Base-by-base conservation (phyloP, 2,113 vertebrate species). In the Bos indicus region DNA sequence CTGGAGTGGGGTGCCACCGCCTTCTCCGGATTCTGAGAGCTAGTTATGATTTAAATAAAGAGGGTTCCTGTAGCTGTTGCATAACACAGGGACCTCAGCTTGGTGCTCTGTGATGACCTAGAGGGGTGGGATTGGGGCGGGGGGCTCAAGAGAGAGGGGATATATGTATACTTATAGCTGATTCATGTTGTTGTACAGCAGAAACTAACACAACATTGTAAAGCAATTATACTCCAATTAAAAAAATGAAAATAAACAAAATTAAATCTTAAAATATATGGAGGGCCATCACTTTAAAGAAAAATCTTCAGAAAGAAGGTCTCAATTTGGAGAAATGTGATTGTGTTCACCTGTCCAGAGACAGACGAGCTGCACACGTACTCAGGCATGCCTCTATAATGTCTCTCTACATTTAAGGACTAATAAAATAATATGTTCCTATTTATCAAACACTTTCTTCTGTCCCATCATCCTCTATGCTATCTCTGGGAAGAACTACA, bases 321-420 rank as follows among this genome's bases (percentile, higher is more conserved):
- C 71, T 91, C 54, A 17, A 77, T 95, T 96, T 64, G 95, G n/a
- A 88, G 51, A 96, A 96, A 96, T 60, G 2, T 52, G 94, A 91
- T n/a, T 86, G 54, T 88, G 40, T 60, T 88, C 48, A 94, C 12
- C 59, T 86, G 57, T 84, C 83, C 64, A 89, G 74, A 92, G 62
- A 96, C 57, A 91, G 21, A 54, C 6, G 14, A 25, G 33, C 56
- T 52, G 5, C 23, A 90, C 33, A 97, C 1, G 16, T 83, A n/a
- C 87, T 88, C 46, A 83, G 83, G 36, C 36, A 94, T 80, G 64
- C 26, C 30, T 94, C 67, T 51, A 77, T 28, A 87, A 95, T 59
- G 52, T 19, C 57, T 51, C 23, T 59, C 40, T 54, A 77, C 52
- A 87, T 33, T 94, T 77, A 96, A 93, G 30, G 60, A 88, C 71